Evolutionary conservation across 30 jellyfish, hydroid and myxozoan species (phyloP).

Genomic region (Clytia hemisphaerica): DNA sequence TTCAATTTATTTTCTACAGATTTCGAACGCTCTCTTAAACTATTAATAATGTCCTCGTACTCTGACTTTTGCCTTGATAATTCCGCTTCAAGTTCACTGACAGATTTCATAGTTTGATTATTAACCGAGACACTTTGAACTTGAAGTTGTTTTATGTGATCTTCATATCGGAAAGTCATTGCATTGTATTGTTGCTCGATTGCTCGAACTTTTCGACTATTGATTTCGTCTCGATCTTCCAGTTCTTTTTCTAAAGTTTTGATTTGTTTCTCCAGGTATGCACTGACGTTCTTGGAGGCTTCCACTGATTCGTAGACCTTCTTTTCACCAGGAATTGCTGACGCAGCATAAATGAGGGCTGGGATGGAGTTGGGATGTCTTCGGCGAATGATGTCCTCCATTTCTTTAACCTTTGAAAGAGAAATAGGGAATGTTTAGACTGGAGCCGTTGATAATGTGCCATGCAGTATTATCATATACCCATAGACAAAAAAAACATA

Average conservation of each 20-base stretch:
- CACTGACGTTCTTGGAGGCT: background rate
- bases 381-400: slow-evolving; percentile 46
- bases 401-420: slow-evolving; percentile 50
- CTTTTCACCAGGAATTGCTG: slow-evolving; percentile 10
- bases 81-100: background rate
- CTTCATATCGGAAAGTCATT: slow-evolving; percentile 51
- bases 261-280: slow-evolving; percentile 41
- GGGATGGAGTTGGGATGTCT: slow-evolving; percentile 66
- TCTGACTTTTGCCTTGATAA: background rate
- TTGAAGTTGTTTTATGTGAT: slow-evolving; percentile 34
- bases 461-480: too few relatives aligned
- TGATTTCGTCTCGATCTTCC: slow-evolving; percentile 49
- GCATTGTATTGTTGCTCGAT: slow-evolving; percentile 40
- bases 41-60: background rate
- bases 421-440: too few relatives aligned
- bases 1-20: too few relatives aligned
- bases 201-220: slow-evolving; percentile 24
- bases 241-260: slow-evolving; percentile 52
- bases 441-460: too few relatives aligned
- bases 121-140: background rate
- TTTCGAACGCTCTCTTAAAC: too few relatives aligned
- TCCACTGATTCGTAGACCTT: background rate
- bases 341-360: slow-evolving; percentile 30
- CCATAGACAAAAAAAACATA: too few relatives aligned
- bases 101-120: background rate